Base-by-base conservation (phyloP, 1,140 invertebrate species). In the Drosophila pruinosa region DNA sequence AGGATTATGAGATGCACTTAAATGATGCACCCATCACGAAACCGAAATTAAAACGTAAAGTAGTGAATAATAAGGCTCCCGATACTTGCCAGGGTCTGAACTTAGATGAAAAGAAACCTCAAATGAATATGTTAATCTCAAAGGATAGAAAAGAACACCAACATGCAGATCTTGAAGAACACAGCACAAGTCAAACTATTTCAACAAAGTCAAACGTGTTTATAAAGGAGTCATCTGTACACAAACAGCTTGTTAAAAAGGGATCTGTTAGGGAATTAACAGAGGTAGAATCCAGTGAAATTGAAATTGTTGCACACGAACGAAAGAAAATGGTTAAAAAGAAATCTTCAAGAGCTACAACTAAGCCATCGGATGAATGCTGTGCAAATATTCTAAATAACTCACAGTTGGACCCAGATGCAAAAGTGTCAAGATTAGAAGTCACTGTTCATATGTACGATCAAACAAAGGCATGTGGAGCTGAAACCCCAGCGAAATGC, bases 391-490 rank as follows among this genome's bases (percentile, higher is more conserved):
- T 5, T 7, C 0, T 10, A 50, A 22, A 50, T 3, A n/a, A n/a
- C n/a, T n/a, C 28, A 0, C 28, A 47, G 2, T 2, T 53, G 15
- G 57, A 43, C 4, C 2, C 4, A 7, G 47, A 53, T 10, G n/a
- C 26, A 7, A 19, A 56, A 12, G 34, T 50, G 3, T 52, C 64
- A 5, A 34, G 7, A 14, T 17, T 68, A 1, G 64, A 62, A 21
- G 14, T 63, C 4, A 63, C 38, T 4, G 38, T 53, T 4, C 47
- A 52, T 10, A 69, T 62, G 57, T 45, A 36, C 21, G 64, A 68
- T 8, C 14, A 39, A 17, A 15, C 31, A 14, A 53, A 52, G 31
- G 10, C 3, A 14, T n/a, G 10, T 10, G 39, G 21, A 12, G 31
- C 21, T 14, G 8, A 6, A 26, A 7, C 24, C 1, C 2, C 3